Base-by-base conservation (phyloP, 1,140 invertebrate genomes). In the Aphidius gifuensis region DNA sequence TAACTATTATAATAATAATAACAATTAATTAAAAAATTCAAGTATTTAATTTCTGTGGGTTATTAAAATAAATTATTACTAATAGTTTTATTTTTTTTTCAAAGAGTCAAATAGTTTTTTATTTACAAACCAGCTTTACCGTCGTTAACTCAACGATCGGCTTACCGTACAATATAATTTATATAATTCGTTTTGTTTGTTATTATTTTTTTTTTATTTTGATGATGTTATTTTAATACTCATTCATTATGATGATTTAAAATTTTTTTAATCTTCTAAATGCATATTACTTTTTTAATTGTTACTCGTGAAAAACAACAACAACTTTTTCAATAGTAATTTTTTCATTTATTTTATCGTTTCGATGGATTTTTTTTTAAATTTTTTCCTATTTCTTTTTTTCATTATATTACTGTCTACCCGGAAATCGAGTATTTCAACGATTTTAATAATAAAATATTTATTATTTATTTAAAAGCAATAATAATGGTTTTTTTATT, bases 61-160 rank as follows among this genome's bases (percentile, higher is more conserved):
- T 47, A 60, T 38, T 16, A 42, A 39, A 60, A 58, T 55, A 54
- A 54, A 47, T 9, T 45, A n/a, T 23, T 5, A 21, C 5, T 9
- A 9, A 55, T 46, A 2, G n/a, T 32, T 32, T 44, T 32, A 58
- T 50, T 32, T 45, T 42, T 61, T 53, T 64, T 70, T 79, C 70
- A 80, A 79, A 80, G 78, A 80, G 72, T 80, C 76, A 79, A 79
- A 78, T 79, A 75, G 71, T 80, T 53, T 38, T 75, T 79, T 80
- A 80, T 80, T 80, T 80, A 80, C 78, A 80, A 80, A 80, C 71
- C 76, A 79, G 76, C 76, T 79, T 78, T 72, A 70, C 77, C 75
- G 73, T 78, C 72, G 69, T 76, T 75, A 79, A 76, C 72, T 76
- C 71, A 79, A 73, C 75, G 70, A 71, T 72, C 70, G 74, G 75